Conservation (phyloP, 2,888 invertebrate genomes). For the Germaria angustata region DNA sequence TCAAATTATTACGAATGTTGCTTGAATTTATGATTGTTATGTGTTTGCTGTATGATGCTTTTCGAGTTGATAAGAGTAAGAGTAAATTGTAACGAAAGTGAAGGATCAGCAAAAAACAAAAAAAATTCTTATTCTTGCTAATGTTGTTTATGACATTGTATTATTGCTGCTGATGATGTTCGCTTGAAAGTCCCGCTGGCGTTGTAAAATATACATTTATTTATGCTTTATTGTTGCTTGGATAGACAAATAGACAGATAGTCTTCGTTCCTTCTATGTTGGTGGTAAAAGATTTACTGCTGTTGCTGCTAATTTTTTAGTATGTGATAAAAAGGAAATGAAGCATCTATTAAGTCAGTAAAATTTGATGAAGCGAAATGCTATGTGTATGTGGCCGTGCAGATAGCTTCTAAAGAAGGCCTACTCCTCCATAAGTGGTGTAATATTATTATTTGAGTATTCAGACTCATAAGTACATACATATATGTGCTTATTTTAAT, state of each 20-base stretch:
- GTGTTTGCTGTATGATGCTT: not conserved
- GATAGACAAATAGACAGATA: not conserved
- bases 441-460: not conserved
- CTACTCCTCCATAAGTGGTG: slow-evolving; percentile 16
- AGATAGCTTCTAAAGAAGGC: not conserved
- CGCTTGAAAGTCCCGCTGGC: slow-evolving; percentile 53
- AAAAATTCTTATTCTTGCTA: slow-evolving; percentile 42
- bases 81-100: slow-evolving; percentile 5
- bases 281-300: slow-evolving; percentile 38
- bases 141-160: slow-evolving; percentile 41
- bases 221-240: not conserved
- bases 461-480: not conserved
- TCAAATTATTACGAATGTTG: slow-evolving; percentile 22
- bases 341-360: slow-evolving; percentile 46
- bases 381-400: not conserved
- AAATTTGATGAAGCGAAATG: slow-evolving; percentile 40
- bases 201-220: slow-evolving; percentile 46
- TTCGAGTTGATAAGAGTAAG: not conserved
- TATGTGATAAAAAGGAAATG: slow-evolving; percentile 31
- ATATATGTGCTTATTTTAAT: too few relatives aligned
- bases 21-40: slow-evolving; percentile 24
- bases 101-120: slow-evolving; percentile 6
- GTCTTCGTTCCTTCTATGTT: slow-evolving; percentile 14
- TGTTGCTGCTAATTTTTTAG: slow-evolving; percentile 11
- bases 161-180: slow-evolving; percentile 51